phyloP scores from a whole-genome alignment of 2,888 invertebrate genomes.

The Eristalis arbustorum region DNA sequence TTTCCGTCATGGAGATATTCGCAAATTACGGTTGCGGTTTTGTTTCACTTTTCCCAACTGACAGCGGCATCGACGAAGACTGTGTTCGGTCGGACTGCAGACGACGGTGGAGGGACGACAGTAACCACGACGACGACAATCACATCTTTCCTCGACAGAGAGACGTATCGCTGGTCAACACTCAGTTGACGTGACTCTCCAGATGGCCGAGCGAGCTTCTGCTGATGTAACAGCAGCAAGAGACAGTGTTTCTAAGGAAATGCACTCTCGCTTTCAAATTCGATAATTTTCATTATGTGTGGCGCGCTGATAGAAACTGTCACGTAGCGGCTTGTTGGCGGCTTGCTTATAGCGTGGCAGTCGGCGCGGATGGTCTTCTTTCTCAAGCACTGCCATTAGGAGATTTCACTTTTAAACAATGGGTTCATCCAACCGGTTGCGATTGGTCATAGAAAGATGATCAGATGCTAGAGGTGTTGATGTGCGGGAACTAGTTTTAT shows the following conservation, averaged over 20 bases:
- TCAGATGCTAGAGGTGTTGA: background rate
- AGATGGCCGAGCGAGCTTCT: conserved; percentile 60
- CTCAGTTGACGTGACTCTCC: conserved; percentile 43
- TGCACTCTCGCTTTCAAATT: conserved; percentile 71
- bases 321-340: conserved; percentile 51
- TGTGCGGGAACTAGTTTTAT: conserved; percentile 22
- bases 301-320: conserved; percentile 69
- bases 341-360: background rate
- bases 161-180: conserved; percentile 50
- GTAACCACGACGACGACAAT: background rate
- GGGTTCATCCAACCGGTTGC: conserved; percentile 40
- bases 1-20: conserved; percentile 71
- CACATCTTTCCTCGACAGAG: conserved; percentile 26
- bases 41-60: conserved; percentile 67
- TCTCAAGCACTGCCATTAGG: conserved; percentile 62
- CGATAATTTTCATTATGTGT: conserved; percentile 71
- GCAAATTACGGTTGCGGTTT: conserved; percentile 70
- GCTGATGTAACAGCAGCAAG: conserved; percentile 54
- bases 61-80: conserved; percentile 11
- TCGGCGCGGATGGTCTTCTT: conserved; percentile 45
- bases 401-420: conserved; percentile 70
- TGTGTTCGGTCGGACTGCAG: background rate
- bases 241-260: conserved; percentile 59
- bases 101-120: background rate
- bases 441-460: conserved; percentile 28